These are phyloP conservation scores for Isurus oxyrinchus DNA, from an alignment of 2,113 vertebrate species.

Conservation along the genomic window DNA sequence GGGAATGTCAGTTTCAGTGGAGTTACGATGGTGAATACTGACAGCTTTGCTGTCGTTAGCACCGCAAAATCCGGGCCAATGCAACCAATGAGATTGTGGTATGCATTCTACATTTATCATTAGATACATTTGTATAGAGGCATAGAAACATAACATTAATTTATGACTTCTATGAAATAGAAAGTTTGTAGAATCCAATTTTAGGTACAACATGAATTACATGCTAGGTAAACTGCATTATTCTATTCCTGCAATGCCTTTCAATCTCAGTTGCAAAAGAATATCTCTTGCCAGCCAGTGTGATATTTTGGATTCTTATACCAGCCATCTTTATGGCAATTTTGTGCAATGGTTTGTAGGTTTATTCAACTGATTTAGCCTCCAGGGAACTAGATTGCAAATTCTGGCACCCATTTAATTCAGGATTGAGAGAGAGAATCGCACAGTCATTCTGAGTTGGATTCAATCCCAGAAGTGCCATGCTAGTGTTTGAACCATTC, in stretches of 20 bases:
- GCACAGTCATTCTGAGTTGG: not conserved
- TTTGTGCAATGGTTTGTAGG: not conserved
- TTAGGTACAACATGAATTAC: not conserved
- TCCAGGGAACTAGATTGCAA: not conserved
- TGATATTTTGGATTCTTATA: not conserved
- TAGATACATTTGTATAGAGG: not conserved
- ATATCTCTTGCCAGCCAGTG: not conserved
- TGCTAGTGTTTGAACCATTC: not conserved
- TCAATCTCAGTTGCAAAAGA: not conserved
- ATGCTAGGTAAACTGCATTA: not conserved
- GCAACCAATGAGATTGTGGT: not conserved
- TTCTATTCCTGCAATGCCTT: not conserved
- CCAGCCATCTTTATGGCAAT: not conserved
- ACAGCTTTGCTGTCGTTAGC: not conserved
- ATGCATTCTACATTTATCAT: not conserved
- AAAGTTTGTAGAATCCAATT: not conserved
- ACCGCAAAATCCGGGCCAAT: not conserved
- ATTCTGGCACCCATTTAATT: conserved; percentile 9
- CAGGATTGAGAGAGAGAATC: not conserved
- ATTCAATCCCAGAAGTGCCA: not conserved
- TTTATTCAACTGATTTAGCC: not conserved
- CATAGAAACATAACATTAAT: not conserved
- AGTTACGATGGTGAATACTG: not conserved
- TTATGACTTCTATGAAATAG: not conserved
- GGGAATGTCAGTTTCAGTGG: not conserved